A percentile compares a stretch with the other conserved stretches of the same genome.
These are phyloP conservation scores for Erynnis tages DNA, from an alignment of 2,888 invertebrate species.

Conservation along the genomic window DNA sequence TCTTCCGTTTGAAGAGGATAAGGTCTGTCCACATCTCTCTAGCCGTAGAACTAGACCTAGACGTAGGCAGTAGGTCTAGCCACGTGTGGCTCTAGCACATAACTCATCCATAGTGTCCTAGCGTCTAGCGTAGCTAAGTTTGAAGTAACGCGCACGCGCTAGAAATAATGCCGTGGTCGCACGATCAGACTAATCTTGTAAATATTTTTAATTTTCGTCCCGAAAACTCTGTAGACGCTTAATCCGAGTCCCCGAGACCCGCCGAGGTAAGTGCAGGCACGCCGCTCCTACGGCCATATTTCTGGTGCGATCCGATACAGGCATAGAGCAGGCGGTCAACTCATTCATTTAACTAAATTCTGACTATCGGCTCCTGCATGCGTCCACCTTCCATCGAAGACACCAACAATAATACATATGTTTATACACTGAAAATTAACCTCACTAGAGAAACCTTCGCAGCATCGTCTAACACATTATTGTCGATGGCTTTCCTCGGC, in stretches of 20 bases:
- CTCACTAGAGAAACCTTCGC: not conserved
- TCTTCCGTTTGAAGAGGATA: conserved; percentile 13
- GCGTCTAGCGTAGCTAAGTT: conserved; percentile 10
- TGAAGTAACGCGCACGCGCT: conserved; percentile 6
- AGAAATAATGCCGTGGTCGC: conserved; percentile 18
- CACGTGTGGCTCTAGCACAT: conserved; percentile 31
- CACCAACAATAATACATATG: conserved; percentile 41
- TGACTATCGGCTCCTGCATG: conserved; percentile 8
- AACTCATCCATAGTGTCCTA: conserved; percentile 23
- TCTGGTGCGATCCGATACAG: conserved; percentile 11
- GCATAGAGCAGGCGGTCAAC: conserved; percentile 14
- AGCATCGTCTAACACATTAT: conserved; percentile 6
- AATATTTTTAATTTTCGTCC: not conserved
- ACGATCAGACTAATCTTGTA: conserved; percentile 9
- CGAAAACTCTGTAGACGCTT: not conserved
- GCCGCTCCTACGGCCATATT: conserved; percentile 16
- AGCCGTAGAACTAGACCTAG: conserved; percentile 28
- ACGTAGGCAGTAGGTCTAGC: conserved; percentile 20
- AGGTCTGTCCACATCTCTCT: conserved; percentile 30
- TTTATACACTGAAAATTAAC: conserved; percentile 11
- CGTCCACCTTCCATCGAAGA: conserved; percentile 23
- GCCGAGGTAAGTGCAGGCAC: conserved; percentile 18
- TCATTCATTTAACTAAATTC: not conserved
- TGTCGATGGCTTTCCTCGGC: conserved; percentile 14
- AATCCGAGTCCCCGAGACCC: not conserved